These are phyloP conservation scores for Phenacoccus solenopsis DNA, from an alignment of 1,140 invertebrate species.

Conservation along the genomic window DNA sequence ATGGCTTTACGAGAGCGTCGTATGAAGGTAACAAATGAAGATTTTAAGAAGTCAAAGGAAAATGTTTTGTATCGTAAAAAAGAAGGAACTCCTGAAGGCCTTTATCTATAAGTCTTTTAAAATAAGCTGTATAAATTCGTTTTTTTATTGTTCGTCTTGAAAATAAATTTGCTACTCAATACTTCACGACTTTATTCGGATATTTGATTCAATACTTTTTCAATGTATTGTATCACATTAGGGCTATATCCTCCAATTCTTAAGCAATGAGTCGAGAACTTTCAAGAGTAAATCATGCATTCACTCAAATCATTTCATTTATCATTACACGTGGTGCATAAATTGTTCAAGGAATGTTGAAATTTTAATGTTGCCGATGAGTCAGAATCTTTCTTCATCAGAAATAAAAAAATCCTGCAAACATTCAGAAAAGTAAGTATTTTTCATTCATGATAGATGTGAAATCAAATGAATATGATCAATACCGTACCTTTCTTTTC, in stretches of 20 bases:
- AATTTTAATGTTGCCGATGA: not conserved
- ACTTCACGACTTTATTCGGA: not conserved
- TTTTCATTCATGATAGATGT: not conserved
- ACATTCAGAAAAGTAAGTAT: not conserved
- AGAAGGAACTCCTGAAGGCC: slow-evolving; percentile 95
- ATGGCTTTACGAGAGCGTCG: slow-evolving; percentile 93
- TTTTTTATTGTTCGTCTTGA: not conserved
- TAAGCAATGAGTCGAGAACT: too few relatives aligned
- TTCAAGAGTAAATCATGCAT: too few relatives aligned
- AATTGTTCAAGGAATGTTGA: not conserved
- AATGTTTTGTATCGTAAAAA: slow-evolving; percentile 98
- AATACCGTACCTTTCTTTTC: not conserved
- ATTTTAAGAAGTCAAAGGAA: slow-evolving; percentile 99
- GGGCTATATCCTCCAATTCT: too few relatives aligned
- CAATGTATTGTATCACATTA: too few relatives aligned
- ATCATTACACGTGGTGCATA: not conserved
- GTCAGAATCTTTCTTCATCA: not conserved
- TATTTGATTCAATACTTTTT: not conserved
- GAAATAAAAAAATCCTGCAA: not conserved
- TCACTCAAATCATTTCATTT: too few relatives aligned
- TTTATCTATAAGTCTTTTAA: slow-evolving; percentile 71
- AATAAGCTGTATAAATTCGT: not conserved
- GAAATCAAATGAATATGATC: not conserved
- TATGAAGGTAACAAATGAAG: slow-evolving; percentile 99
- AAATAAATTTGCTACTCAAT: not conserved